Conservation (phyloP, 2,888 invertebrate species). For the Microctonus hyperodae region DNA sequence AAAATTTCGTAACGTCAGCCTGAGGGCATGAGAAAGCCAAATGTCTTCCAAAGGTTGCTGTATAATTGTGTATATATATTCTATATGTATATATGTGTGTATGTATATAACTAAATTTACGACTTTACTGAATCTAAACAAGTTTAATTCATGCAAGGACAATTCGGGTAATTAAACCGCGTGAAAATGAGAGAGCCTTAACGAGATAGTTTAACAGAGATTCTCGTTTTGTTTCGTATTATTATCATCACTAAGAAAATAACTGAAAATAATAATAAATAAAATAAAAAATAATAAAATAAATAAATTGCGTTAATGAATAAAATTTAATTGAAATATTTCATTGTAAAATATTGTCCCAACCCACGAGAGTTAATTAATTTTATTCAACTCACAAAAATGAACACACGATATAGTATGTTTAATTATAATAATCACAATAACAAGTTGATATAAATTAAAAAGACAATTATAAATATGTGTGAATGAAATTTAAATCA, state of each 20-base stretch:
- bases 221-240: not conserved
- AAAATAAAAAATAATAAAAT: not conserved
- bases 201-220: slow-evolving; percentile 5
- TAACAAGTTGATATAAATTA: not conserved
- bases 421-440: too few relatives aligned
- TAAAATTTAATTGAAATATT: too few relatives aligned
- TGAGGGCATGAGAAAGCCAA: not conserved
- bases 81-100: too few relatives aligned
- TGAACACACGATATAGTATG: too few relatives aligned
- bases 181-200: slow-evolving; percentile 22
- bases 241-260: slow-evolving; percentile 1
- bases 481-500: not conserved
- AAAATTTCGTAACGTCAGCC: slow-evolving; percentile 8
- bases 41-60: not conserved
- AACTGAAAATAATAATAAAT: not conserved
- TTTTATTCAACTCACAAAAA: too few relatives aligned
- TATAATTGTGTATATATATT: too few relatives aligned
- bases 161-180: slow-evolving; percentile 28
- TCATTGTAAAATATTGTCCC: too few relatives aligned
- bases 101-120: slow-evolving; percentile 25
- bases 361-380: too few relatives aligned
- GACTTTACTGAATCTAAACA: slow-evolving; percentile 26
- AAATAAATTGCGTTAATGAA: too few relatives aligned
- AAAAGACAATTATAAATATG: not conserved
- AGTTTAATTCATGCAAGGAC: slow-evolving; percentile 29